A percentile compares a stretch with the other conserved stretches of the same genome.
Conservation (phyloP, 2,797 vertebrate species). For the Alca torda region DNA sequence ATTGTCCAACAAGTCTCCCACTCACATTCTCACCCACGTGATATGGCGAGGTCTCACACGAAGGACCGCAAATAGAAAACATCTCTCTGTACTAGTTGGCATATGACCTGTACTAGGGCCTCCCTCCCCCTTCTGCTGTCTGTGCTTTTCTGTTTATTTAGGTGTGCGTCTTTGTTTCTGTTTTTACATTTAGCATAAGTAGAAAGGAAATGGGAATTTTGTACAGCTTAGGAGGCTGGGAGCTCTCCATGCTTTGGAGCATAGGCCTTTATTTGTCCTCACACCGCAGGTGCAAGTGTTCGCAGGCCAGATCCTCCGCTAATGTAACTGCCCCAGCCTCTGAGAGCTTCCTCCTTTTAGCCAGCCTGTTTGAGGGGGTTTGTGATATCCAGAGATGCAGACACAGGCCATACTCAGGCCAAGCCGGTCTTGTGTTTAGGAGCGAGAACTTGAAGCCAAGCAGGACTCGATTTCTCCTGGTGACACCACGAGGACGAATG, state of each 20-base stretch:
- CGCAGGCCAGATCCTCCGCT: background rate
- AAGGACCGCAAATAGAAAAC: constrained; percentile 57
- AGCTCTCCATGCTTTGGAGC: constrained; percentile 35
- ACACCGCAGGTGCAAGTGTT: background rate
- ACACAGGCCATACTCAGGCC: background rate
- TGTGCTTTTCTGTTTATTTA: constrained; percentile 68
- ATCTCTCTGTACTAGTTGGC: constrained; percentile 43
- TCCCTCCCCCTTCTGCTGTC: constrained; percentile 25
- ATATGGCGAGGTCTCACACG: background rate
- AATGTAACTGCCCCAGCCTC: background rate
- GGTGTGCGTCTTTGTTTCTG: constrained; percentile 70
- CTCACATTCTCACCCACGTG: constrained; percentile 18
- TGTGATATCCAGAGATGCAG: background rate
- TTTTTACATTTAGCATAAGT: constrained; percentile 64
- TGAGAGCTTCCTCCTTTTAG: background rate
- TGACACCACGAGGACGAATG: background rate
- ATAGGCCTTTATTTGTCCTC: background rate
- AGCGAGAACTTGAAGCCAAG: background rate
- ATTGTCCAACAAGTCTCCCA: constrained; percentile 43
- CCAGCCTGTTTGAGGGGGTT: background rate
- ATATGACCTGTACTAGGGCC: background rate
- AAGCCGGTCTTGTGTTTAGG: background rate
- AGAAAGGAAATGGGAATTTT: constrained; percentile 72
- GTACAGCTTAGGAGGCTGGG: background rate
- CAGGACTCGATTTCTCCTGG: background rate